Evolutionary conservation across 2,797 vertebrate species (phyloP), one percentile per base, ranked within the genome.

Genomic region (Staurois parvus): DNA sequence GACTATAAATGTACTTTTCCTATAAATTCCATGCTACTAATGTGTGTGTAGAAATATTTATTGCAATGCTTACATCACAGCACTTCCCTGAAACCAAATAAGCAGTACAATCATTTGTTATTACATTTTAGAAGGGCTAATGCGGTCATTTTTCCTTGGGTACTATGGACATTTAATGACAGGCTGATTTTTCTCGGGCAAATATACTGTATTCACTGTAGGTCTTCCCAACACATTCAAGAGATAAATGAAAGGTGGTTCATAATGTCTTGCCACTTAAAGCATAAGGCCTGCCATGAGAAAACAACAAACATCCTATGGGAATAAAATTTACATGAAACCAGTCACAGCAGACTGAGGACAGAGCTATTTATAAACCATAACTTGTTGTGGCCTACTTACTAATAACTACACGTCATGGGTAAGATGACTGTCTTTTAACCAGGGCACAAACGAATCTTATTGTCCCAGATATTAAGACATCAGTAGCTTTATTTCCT

Each of bases 381-480:
- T 30, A 67, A 67, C 72, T 68, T 48, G 45, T 66, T 52, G 62
- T 76, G 81, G 13, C 73, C 81, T 76, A 76, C 72, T 83, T 83
- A 83, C 29, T 67, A 24, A n/a, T 32, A 75, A 83, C 72, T 32
- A 13, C 74, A 75, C 29, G 45, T 75, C 72, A 75, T 45, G 59
- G 56, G 28, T 26, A 75, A 26, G 10, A 40, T 66, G 32, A 66
- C 52, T 73, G 62, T 72, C 52, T 74, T 66, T 9, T 42, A 62
- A 56, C 29, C 29, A 59, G 48, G 48, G 48, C 73, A 76, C 73
- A 59, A 73, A 79, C 29, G 30, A 42, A 28, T 32, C 48, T 28
- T 26, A 72, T 34, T 70, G 78, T 42, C 78, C 78, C 68, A 80
- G 32, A 70, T 80, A 80, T 67, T 28, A 40, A 72, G 70, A 72